A percentile compares a stretch with the other conserved stretches of the same genome.
Evolutionary conservation across 2,888 invertebrate species (phyloP).

Genomic region (Rhagium mordax): DNA sequence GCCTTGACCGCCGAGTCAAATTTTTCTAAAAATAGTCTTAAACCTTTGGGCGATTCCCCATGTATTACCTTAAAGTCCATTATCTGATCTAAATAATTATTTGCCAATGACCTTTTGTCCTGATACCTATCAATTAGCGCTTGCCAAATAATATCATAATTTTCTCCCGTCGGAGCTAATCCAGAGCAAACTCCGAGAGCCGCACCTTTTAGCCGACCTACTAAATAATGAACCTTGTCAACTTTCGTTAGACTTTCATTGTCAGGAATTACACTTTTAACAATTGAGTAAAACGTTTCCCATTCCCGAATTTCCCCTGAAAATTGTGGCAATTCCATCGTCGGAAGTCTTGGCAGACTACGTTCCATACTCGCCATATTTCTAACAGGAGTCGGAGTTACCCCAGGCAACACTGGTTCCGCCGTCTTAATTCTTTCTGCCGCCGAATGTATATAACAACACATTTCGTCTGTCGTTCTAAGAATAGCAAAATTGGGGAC

Average conservation of each 20-base stretch:
- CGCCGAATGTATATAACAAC: neutral
- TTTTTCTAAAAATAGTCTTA: conserved; percentile 33
- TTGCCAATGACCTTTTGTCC: conserved; percentile 5
- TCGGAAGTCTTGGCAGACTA: neutral
- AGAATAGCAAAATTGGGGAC: neutral
- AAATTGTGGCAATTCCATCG: neutral
- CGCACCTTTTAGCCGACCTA: conserved; percentile 4
- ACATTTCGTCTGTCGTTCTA: too few species aligned
- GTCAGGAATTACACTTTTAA: neutral
- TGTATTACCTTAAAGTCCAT: conserved; percentile 22
- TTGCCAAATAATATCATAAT: conserved; percentile 20
- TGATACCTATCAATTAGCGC: conserved; percentile 10
- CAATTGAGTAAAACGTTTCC: too few species aligned
- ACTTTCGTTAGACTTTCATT: neutral
- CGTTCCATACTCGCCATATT: neutral
- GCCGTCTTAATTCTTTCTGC: neutral
- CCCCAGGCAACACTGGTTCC: neutral
- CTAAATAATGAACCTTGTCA: conserved; percentile 12
- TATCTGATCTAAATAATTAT: conserved; percentile 20
- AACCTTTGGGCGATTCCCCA: conserved; percentile 22
- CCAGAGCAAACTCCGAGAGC: neutral
- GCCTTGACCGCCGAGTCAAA: conserved; percentile 26
- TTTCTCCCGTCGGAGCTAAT: neutral
- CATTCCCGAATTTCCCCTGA: too few species aligned
- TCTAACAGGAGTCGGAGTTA: too few species aligned